Conservation (phyloP, 92 coral and sea anemone species). For the Epizoanthus rinbou region DNA sequence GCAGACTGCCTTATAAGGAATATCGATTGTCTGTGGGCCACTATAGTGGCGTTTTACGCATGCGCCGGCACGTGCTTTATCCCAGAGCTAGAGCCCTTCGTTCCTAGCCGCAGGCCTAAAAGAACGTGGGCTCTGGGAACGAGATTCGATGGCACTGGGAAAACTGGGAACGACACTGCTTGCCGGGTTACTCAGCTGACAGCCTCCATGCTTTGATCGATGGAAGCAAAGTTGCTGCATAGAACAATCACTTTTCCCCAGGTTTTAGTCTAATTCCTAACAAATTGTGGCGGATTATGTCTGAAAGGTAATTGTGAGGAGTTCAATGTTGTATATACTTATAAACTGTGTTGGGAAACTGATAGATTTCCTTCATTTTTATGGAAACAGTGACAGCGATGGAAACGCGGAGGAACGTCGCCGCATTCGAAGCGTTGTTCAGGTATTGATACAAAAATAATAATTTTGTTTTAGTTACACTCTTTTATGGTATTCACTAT, state of each 20-base stretch:
- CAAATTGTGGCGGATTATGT: neutral
- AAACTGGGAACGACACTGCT: too few species aligned
- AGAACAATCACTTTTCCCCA: neutral
- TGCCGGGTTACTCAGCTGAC: too few species aligned
- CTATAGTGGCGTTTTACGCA: too few species aligned
- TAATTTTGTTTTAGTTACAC: neutral
- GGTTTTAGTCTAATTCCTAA: neutral
- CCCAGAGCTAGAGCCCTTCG: too few species aligned
- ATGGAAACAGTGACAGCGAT: slow-evolving; percentile 56
- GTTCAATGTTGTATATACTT: neutral
- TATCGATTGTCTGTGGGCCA: too few species aligned
- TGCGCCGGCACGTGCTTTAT: too few species aligned
- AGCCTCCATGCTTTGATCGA: too few species aligned
- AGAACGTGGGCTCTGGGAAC: too few species aligned
- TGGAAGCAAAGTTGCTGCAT: neutral
- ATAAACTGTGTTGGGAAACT: neutral
- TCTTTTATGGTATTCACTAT: too few species aligned
- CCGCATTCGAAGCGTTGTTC: slow-evolving; percentile 82
- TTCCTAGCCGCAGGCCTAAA: too few species aligned
- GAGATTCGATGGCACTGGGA: too few species aligned
- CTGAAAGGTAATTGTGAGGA: slow-evolving; percentile 13
- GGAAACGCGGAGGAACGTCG: slow-evolving; percentile 60
- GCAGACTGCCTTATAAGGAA: too few species aligned
- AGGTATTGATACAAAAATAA: slow-evolving; percentile 42
- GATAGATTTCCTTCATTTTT: neutral